Base-by-base conservation (phyloP, 2,113 vertebrate species). In the Lynx canadensis region DNA sequence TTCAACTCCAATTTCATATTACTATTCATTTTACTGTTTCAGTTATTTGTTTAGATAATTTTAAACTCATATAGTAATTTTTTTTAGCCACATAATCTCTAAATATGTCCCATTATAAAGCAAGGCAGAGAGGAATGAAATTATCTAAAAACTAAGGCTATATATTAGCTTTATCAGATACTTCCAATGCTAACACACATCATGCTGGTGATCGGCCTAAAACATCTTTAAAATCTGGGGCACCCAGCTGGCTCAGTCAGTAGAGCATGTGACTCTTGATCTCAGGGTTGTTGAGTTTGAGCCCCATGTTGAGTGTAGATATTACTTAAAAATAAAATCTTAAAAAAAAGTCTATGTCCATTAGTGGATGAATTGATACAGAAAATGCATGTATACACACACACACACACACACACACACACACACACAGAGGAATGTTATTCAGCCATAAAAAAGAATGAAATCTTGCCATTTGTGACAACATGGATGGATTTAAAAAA, bases 31-130 rank as follows among this genome's bases (percentile, higher is more conserved):
- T 92, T 87, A 83, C 25, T 79, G 27, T 74, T 82, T 79, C 55
- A 84, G 18, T 80, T 74, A 66, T 74, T 93, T 96, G 16, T 66
- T 83, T 83, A 57, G 84, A 38, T 76, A 36, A 84, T 93, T 83
- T 93, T 93, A 60, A 45, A 45, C 11, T 60, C 1, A 38, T 86
- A 38, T 63, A 82, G 36, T 68, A 79, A 79, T 38, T 57, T 91
- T 85, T 89, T 96, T 90, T 79, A 41, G 36, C 48, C 27, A 12
- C 76, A 3, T 82, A 29, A n/a, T 88, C 27, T 82, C 12, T 19
- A 31, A 29, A 66, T 85, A 38, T 93, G 71, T 60, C 27, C 55
- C 9, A 36, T 90, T 55, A 57, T 69, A 80, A 86, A 74, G 80
- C 25, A 93, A 80, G 55, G 45, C 31, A 79, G 81, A 92, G n/a